Evolutionary conservation across 2,888 invertebrate species (phyloP), one percentile per base, ranked within the genome.

Genomic region (Nysson spinosus): DNA sequence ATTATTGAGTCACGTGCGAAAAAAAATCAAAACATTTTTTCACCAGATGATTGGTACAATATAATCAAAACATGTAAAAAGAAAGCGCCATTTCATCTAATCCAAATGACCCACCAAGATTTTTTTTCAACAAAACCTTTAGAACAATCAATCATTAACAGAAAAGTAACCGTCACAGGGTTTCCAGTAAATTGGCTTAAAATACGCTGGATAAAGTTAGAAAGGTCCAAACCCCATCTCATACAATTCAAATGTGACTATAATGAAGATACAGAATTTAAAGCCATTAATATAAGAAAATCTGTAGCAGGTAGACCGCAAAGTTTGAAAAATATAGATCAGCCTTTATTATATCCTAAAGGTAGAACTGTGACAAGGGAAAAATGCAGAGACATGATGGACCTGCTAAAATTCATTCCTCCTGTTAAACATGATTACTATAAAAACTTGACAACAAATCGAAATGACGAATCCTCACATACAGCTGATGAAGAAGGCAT

Each of bases 91-190:
- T 70, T 71, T 72, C n/a, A 72, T 75, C 32, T 73, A 56, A 69
- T 72, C 55, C 66, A 72, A 75, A 72, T 72, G 66, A 73, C 68
- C 26, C 71, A 69, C 55, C 60, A 71, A 65, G 67, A 74, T 63
- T 66, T 70, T 51, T 63, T 68, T 2, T 69, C 71, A 66, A 69
- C 69, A 56, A 67, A 67, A 50, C 26, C 55, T 51, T 72, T 70
- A 66, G 68, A 75, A 70, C 14, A 75, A 11, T 72, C 66, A 22
- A 62, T 76, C 65, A 64, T 49, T 70, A 74, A 68, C 58, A 76
- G 69, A 69, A 75, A 70, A 66, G 60, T 51, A 52, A 73, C 68
- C 49, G 60, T 68, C 37, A 64, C 63, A 70, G 65, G 64, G 42
- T 24, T 74, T 61, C 66, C 67, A 74, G 72, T 60, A 46, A 46